Percentiles rank a stretch among this genome's conserved stretches.
Conservation (phyloP, 1,140 invertebrate genomes). For the Formica selysi region DNA sequence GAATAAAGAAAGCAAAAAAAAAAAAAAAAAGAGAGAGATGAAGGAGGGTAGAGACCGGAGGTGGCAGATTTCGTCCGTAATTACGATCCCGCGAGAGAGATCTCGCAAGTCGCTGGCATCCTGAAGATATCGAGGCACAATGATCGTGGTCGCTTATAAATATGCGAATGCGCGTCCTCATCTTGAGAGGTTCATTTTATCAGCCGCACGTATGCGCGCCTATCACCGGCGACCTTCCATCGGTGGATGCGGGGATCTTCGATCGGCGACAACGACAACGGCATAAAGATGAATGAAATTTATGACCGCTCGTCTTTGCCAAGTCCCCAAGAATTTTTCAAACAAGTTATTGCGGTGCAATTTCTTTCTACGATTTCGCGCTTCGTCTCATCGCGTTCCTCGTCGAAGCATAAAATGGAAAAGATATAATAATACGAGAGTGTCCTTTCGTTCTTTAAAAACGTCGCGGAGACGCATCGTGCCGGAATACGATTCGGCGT, state of each 20-base stretch:
- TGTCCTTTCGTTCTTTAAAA: not conserved
- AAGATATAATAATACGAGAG: not conserved
- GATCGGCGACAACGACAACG: conserved; percentile 20
- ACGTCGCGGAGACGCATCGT: not conserved
- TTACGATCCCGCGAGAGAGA: conserved; percentile 36
- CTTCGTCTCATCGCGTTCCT: not conserved
- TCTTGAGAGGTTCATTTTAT: conserved; percentile 33
- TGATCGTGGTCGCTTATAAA: conserved; percentile 49
- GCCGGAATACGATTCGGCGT: not conserved
- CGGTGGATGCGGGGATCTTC: not conserved
- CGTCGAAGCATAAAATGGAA: not conserved
- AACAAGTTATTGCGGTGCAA: not conserved
- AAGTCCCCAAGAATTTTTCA: not conserved
- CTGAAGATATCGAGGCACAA: conserved; percentile 33
- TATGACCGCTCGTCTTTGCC: not conserved
- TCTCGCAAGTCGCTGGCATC: conserved; percentile 37
- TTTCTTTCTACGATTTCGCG: not conserved
- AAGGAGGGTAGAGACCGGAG: not conserved
- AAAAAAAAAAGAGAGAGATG: not conserved
- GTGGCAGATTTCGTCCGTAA: conserved; percentile 51
- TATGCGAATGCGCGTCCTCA: conserved; percentile 44
- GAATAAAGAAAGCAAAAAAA: not conserved
- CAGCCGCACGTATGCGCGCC: not conserved
- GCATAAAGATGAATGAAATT: conserved; percentile 47
- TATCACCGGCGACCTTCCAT: conserved; percentile 35